phyloP scores from a whole-genome alignment of 2,113 vertebrate genomes.

The Myanophis thanlyinensis region DNA sequence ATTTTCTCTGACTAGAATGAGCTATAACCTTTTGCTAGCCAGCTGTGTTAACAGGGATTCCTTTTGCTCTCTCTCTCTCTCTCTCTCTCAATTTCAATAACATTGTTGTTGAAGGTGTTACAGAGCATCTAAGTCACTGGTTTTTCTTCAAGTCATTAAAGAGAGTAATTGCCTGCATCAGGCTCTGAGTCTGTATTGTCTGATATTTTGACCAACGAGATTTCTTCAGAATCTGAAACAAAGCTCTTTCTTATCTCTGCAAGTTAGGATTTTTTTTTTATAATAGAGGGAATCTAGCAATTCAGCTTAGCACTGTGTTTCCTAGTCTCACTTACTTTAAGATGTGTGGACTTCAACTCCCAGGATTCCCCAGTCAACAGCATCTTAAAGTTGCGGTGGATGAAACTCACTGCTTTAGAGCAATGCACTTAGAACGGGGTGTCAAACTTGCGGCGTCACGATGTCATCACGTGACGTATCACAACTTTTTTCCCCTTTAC shows the following conservation, averaged over 20 bases:
- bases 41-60: neutral
- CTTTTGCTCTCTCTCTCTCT: neutral
- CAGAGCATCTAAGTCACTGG: neutral
- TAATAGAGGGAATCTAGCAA: neutral
- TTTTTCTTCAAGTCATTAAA: neutral
- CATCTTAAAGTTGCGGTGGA: neutral
- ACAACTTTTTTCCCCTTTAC: too few relatives aligned
- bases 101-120: fast-evolving
- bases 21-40: neutral
- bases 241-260: neutral
- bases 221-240: neutral
- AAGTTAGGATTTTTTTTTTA: neutral
- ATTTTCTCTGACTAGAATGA: slow-evolving; percentile 9
- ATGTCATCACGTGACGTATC: too few relatives aligned
- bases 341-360: neutral
- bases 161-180: neutral
- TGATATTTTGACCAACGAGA: neutral
- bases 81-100: neutral
- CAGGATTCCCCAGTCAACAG: neutral
- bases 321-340: neutral
- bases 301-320: neutral
- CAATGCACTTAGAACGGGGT: too few relatives aligned
- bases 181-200: neutral
- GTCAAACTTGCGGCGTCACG: too few relatives aligned
- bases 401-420: too few relatives aligned